Conservation (phyloP, 2,888 invertebrate genomes). For the Oithona nana region DNA sequence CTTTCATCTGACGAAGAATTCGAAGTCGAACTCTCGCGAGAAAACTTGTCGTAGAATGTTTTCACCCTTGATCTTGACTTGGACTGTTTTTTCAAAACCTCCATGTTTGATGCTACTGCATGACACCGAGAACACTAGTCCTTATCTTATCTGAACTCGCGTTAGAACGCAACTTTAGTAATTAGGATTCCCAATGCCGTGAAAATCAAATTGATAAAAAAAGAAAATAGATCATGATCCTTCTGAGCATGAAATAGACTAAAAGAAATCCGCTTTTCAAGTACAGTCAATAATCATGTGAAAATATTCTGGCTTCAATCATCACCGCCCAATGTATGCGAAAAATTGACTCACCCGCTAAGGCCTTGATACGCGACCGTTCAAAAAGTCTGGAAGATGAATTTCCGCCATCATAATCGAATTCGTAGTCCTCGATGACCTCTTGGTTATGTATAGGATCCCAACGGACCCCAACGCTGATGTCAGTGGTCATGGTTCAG, state of each 20-base stretch:
- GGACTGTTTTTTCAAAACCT: background rate
- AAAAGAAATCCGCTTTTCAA: too few relatives aligned
- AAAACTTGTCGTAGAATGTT: background rate
- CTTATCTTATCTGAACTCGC: background rate
- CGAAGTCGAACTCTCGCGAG: background rate
- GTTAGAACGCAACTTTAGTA: too few relatives aligned
- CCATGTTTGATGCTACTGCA: too few relatives aligned
- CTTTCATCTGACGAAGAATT: background rate
- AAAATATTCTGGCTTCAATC: too few relatives aligned
- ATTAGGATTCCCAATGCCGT: too few relatives aligned
- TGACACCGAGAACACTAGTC: background rate
- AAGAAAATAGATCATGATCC: too few relatives aligned
- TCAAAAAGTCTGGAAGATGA: conserved; percentile 97
- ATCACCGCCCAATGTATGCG: too few relatives aligned
- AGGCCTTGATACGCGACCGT: conserved; percentile 93
- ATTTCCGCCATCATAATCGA: conserved; percentile 98
- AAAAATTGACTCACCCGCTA: conserved; percentile 76
- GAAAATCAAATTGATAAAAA: too few relatives aligned
- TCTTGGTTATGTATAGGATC: conserved; percentile 71
- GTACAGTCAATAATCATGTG: too few relatives aligned
- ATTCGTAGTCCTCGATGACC: conserved; percentile 65
- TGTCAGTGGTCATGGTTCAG: conserved; percentile 88
- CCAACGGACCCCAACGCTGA: conserved; percentile 81
- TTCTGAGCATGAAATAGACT: too few relatives aligned
- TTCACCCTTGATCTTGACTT: background rate